Evolutionary conservation across 1,140 invertebrate species (phyloP), one percentile per base, ranked within the genome.

Genomic region (Rhynchophorus ferrugineus): DNA sequence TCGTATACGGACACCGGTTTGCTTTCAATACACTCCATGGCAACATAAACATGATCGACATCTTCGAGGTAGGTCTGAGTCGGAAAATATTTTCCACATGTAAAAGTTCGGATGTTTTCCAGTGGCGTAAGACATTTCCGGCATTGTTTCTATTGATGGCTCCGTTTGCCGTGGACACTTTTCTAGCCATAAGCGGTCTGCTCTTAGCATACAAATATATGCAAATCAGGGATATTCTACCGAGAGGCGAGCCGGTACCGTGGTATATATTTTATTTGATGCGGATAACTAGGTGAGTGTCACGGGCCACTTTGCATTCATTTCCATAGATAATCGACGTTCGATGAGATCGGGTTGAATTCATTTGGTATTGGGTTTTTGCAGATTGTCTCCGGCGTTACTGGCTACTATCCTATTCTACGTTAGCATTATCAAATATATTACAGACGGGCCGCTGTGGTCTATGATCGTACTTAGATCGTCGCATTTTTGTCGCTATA

Each of bases 1-100:
- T 85, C n/a, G 72, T 84, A 7, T 59, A 83, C 2, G 80, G 80
- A 1, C 83, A 85, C 45, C 60, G 69, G 7, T 75, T 48, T 19
- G 9, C 59, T 11, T 11, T 59, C 6, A 57, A 50, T 19, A 20
- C 44, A 20, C 44, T 60, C 16, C 24, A 50, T 18, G 49, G 58
- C 14, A 54, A 51, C 20, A 46, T 53, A 9, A 64, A 64, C 38
- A 35, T 34, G 6, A 8, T 59, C 1, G 43, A 50, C 39, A 19
- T 58, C 22, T 52, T 54, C 42, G 48, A 56, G 46, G 60, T 59
- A 42, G 11, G 11, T n/a, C n/a, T n/a, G 24, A 11, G 24, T 11
- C 11, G 11, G 5, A 29, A 11, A 29, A 6, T 29, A 29, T 29
- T 29, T 11, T n/a, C n/a, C n/a, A n/a, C n/a, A 8, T 33, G 18